phyloP scores from a whole-genome alignment of 2,113 vertebrate species.

The Cynopterus brachyotis region DNA sequence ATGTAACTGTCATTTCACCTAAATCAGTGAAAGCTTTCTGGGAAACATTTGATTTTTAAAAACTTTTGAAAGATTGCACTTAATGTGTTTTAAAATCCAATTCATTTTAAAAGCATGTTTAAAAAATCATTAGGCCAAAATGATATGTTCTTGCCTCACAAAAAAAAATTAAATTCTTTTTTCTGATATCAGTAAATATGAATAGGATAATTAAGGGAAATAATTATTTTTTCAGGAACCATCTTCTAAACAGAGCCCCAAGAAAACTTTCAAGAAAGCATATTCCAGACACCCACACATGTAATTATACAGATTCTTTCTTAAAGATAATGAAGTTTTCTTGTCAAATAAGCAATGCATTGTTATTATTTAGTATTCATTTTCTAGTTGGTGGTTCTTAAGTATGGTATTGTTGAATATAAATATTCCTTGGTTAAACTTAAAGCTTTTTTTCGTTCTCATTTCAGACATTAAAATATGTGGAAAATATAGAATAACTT shows the following conservation, averaged over 20 bases:
- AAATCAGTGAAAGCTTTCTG: slow-evolving; percentile 24
- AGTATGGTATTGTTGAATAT: not conserved
- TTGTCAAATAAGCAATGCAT: slow-evolving; percentile 20
- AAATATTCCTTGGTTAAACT: not conserved
- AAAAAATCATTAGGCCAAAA: slow-evolving; percentile 53
- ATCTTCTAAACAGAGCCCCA: not conserved
- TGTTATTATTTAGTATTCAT: slow-evolving; percentile 22
- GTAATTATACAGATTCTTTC: slow-evolving; percentile 25
- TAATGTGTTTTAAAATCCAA: slow-evolving; percentile 37
- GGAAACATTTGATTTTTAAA: slow-evolving; percentile 12
- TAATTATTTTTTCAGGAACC: slow-evolving; percentile 8
- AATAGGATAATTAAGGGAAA: slow-evolving; percentile 34
- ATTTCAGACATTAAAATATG: slow-evolving; percentile 36
- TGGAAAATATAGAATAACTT: slow-evolving; percentile 54
- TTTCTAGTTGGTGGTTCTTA: slow-evolving; percentile 38
- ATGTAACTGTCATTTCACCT: slow-evolving; percentile 3
- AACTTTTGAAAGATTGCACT: not conserved
- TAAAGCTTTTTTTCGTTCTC: slow-evolving; percentile 3
- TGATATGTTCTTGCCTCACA: not conserved
- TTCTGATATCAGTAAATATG: slow-evolving; percentile 19
- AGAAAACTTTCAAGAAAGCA: not conserved
- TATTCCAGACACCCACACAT: not conserved
- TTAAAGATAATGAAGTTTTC: slow-evolving; percentile 18
- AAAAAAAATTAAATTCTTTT: not conserved
- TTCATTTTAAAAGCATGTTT: slow-evolving; percentile 36